phyloP scores from a whole-genome alignment of 2,113 vertebrate genomes.

The Alethe diademata region DNA sequence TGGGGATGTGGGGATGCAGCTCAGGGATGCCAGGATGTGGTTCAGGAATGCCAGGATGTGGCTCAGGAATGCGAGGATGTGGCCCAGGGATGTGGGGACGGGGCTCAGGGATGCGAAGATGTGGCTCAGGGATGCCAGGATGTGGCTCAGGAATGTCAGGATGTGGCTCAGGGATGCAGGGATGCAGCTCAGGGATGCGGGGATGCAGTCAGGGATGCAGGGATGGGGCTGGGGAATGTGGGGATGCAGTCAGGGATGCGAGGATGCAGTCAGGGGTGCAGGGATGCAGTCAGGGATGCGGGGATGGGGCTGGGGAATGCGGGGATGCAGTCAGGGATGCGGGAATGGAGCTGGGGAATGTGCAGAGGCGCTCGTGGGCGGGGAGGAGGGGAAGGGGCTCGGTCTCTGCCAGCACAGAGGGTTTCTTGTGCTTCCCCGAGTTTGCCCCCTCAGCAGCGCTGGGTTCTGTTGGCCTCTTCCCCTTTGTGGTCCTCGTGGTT shows the following conservation, averaged over 20 bases:
- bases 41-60: not conserved
- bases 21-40: accelerated
- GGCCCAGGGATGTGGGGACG: not conserved
- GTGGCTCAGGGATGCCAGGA: accelerated
- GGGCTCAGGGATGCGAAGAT: no score
- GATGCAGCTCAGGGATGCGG: not conserved
- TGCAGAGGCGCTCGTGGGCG: accelerated
- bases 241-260: not conserved
- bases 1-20: no score
- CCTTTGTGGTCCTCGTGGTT: accelerated
- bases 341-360: accelerated
- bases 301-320: not conserved
- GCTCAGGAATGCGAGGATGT: not conserved
- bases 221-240: not conserved
- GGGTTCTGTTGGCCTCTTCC: not conserved
- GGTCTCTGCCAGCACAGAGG: accelerated
- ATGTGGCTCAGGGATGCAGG: accelerated
- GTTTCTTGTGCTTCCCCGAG: not conserved
- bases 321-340: not conserved
- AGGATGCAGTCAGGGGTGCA: not conserved
- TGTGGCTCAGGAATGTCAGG: no score
- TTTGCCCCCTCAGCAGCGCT: accelerated
- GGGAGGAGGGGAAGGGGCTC: not conserved
- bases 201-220: accelerated
- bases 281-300: accelerated